phyloP scores from a whole-genome alignment of 2,113 vertebrate genomes.

The Anhinga rufa region DNA sequence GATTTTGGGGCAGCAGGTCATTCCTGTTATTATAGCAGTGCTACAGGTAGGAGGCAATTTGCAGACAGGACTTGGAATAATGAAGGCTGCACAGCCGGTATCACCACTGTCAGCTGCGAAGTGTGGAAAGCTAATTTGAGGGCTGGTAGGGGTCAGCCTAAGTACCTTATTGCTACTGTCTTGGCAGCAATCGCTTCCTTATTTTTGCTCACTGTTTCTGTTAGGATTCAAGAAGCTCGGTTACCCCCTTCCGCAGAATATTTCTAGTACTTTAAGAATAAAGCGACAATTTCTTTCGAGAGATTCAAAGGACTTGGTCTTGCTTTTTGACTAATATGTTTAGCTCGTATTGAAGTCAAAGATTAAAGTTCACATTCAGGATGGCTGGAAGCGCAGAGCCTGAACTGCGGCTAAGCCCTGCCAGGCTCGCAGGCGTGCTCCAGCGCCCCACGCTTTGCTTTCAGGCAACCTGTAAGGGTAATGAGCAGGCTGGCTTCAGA shows the following conservation, averaged over 20 bases:
- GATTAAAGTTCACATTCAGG: neutral
- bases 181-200: neutral
- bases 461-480: neutral
- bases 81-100: neutral
- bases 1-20: neutral
- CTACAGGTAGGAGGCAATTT: neutral
- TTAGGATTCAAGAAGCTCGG: neutral
- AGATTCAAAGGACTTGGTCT: neutral
- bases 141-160: neutral
- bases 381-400: neutral
- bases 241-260: neutral
- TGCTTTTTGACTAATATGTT: neutral
- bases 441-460: neutral
- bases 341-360: neutral
- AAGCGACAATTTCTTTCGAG: neutral
- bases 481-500: neutral
- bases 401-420: neutral
- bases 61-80: neutral
- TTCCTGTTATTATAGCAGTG: neutral
- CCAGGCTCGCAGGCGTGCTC: too few species aligned
- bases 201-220: neutral
- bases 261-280: neutral
- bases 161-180: neutral
- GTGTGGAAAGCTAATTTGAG: neutral
- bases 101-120: neutral